Base-by-base conservation (phyloP, 2,797 vertebrate genomes). In the Acanthurus leucopareius region DNA sequence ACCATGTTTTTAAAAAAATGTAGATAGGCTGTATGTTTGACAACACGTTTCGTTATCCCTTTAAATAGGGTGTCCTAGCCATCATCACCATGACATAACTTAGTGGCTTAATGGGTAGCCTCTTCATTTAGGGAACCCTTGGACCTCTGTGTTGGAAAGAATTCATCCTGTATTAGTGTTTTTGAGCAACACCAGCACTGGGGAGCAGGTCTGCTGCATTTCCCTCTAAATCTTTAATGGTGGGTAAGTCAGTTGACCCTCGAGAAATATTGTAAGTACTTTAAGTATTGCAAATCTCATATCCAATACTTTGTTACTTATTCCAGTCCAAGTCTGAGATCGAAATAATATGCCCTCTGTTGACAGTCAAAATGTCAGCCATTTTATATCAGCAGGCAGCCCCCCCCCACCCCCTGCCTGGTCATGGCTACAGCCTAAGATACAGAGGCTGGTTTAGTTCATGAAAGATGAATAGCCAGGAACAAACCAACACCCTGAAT, bases 321-420 rank as follows among this genome's bases (percentile, higher is more conserved):
- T 70, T 60, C 48, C 14, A 38, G 25, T 0, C 19, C 19, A 74
- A 53, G 65, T 73, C 28, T 69, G 58, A 62, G 61, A 52, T 75
- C 28, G 66, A 51, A 86, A 84, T 82, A 87, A 80, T 73, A 80
- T 93, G 90, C 82, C 89, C 91, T 91, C 84, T 91, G 84, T 92
- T 92, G 89, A 91, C 92, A 92, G 90, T 83, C 92, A 85, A 92
- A 93, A 90, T 91, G 93, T 94, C 93, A 94, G 93, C 93, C 93
- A 94, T 94, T 94, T 94, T 94, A 89, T 79, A 90, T 88, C 85
- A 86, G 86, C 88, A 84, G 85, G 88, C 85, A 90, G 89, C 84
- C 88, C 80, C 89, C 85, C 85, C 82, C 85, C 83, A 87, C 79
- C 91, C 83, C 85, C 77, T 69, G 84, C 85, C 83, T 90, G 88